Conservation (phyloP, 1,140 invertebrate genomes). For the Babylonia areolata region DNA sequence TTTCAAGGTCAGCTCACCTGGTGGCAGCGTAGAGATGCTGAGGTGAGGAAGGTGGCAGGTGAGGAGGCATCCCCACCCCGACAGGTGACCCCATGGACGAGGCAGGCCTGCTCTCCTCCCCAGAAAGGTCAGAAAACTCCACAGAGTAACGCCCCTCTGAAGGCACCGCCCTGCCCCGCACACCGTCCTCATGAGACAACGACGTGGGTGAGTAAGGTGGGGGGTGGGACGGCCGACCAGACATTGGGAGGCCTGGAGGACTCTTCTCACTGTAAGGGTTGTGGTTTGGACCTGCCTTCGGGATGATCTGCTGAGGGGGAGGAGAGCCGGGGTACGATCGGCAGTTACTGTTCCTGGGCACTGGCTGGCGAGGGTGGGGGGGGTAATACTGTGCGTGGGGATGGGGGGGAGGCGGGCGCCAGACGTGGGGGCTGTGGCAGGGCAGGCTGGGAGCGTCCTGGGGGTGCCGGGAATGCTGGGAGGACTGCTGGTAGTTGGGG, state of each 20-base stretch:
- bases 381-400: not conserved
- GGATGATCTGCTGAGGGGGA: conserved; percentile 3
- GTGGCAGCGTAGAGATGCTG: not conserved
- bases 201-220: not conserved
- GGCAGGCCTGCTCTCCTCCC: conserved; percentile 2
- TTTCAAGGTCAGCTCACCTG: not conserved
- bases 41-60: not conserved
- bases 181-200: conserved; percentile 21
- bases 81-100: conserved; percentile 18
- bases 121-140: not conserved
- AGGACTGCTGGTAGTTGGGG: not conserved
- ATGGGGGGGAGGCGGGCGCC: not conserved
- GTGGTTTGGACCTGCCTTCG: not conserved
- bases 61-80: not conserved
- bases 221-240: not conserved
- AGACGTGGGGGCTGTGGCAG: not conserved
- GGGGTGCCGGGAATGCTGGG: not conserved
- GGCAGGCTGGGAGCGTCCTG: conserved; percentile 3
- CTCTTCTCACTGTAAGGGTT: not conserved
- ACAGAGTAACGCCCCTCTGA: conserved; percentile 34
- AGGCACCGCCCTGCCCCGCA: conserved; percentile 26
- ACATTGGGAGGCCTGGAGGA: not conserved
- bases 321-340: not conserved
- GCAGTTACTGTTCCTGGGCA: not conserved
- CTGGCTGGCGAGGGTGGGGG: conserved; percentile 1